Conservation (phyloP, 2,113 vertebrate species). For the Gadus macrocephalus region DNA sequence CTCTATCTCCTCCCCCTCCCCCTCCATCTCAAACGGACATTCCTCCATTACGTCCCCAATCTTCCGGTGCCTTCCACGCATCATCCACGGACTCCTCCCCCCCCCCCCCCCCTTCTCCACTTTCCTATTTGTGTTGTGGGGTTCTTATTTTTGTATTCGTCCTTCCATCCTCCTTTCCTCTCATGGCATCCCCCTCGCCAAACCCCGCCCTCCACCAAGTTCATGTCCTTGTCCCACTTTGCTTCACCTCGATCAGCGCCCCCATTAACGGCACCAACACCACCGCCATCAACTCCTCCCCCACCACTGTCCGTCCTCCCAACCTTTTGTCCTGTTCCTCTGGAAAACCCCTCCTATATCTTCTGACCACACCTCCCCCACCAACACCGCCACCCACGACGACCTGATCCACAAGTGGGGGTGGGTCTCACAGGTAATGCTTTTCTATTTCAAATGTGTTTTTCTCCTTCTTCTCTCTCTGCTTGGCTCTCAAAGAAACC, state of each 20-base stretch:
- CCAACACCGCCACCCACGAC: conserved; percentile 61
- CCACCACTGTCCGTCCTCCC: conserved; percentile 59
- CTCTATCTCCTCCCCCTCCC: conserved; percentile 40
- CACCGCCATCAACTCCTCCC: conserved; percentile 26
- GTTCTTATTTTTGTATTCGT: conserved; percentile 1
- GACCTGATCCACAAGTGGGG: conserved; percentile 44
- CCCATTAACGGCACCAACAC: conserved; percentile 2
- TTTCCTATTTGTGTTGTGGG: conserved; percentile 4
- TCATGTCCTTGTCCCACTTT: too few species aligned
- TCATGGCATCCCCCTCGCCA: conserved; percentile 4
- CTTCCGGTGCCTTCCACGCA: conserved; percentile 36
- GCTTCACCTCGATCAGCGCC: background rate
- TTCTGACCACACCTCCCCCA: conserved; percentile 41
- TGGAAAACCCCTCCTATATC: conserved; percentile 44
- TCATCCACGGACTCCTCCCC: conserved; percentile 15
- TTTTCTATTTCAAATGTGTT: conserved; percentile 43
- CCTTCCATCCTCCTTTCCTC: background rate
- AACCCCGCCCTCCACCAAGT: conserved; percentile 11
- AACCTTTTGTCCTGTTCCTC: conserved; percentile 63
- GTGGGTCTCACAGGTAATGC: conserved; percentile 68
- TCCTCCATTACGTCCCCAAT: conserved; percentile 35
- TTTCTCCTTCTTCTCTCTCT: too few species aligned
- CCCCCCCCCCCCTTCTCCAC: conserved; percentile 11
- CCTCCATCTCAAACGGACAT: conserved; percentile 38
- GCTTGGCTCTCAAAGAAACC: too few species aligned